Evolutionary conservation across 2,888 invertebrate genomes (phyloP).

Genomic region (Leptothorax acervorum): DNA sequence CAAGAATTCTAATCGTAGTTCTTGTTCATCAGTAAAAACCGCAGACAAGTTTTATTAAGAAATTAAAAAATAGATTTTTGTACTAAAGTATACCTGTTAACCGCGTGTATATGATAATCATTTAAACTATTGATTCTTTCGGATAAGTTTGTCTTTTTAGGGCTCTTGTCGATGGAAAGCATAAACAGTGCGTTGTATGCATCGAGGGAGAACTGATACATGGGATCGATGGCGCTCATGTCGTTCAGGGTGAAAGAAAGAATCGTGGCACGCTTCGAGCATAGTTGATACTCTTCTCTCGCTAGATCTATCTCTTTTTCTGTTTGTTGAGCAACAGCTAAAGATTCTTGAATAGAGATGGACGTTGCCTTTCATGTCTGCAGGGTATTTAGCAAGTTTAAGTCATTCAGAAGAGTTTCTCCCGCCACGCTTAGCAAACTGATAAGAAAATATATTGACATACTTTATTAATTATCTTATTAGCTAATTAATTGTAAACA

Average conservation of each 20-base stretch:
- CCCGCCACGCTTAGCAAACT: constrained; percentile 90
- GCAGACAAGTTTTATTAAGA: background rate
- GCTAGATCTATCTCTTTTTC: constrained; percentile 95
- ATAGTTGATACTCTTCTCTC: constrained; percentile 93
- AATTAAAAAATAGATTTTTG: background rate
- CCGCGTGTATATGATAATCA: constrained; percentile 94
- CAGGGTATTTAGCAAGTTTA: constrained; percentile 93
- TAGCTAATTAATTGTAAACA: background rate
- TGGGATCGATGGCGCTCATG: constrained; percentile 95
- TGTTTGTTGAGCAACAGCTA: constrained; percentile 91
- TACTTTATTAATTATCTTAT: constrained; percentile 15
- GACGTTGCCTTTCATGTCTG: constrained; percentile 95
- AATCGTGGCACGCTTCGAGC: constrained; percentile 93
- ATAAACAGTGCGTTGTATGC: constrained; percentile 93
- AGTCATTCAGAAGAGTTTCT: constrained; percentile 95
- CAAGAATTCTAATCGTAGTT: background rate
- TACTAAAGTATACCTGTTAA: constrained; percentile 89
- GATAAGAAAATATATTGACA: constrained; percentile 65
- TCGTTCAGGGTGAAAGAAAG: constrained; percentile 96
- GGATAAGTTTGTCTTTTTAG: constrained; percentile 89
- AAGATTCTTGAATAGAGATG: constrained; percentile 92
- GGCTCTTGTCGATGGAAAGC: constrained; percentile 94
- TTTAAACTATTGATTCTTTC: constrained; percentile 93
- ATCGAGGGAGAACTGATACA: constrained; percentile 97
- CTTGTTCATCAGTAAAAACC: background rate